Conservation (phyloP, 2,113 vertebrate genomes). For the Bufo bufo region DNA sequence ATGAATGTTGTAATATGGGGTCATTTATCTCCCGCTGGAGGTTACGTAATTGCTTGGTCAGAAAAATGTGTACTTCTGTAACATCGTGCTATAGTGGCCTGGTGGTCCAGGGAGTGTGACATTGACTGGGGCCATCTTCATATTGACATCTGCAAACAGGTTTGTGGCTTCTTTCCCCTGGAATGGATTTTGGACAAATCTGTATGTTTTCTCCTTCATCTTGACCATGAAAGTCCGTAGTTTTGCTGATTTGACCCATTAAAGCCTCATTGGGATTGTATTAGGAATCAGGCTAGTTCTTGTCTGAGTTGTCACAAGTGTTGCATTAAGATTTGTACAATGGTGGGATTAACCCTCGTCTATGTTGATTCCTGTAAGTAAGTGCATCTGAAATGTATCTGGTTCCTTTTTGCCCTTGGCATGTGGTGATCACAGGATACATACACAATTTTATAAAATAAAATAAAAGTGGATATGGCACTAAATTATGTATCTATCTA, state of each 20-base stretch:
- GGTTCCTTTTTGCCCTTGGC: not conserved
- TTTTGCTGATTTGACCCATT: not conserved
- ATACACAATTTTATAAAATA: not conserved
- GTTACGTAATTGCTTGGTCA: constrained; percentile 9
- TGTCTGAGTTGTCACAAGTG: not conserved
- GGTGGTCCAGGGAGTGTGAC: not conserved
- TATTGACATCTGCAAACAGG: not conserved
- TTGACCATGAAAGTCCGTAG: not conserved
- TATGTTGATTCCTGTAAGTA: not conserved
- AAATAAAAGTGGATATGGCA: not conserved
- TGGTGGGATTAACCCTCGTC: not conserved
- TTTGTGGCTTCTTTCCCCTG: not conserved
- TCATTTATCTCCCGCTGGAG: not conserved
- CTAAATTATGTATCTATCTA: too few relatives aligned
- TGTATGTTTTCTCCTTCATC: constrained; percentile 7
- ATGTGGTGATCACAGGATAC: not conserved
- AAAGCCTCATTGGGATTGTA: not conserved
- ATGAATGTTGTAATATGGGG: not conserved
- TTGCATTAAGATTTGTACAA: not conserved
- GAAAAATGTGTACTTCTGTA: not conserved
- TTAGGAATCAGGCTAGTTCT: not conserved
- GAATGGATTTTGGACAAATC: constrained; percentile 1
- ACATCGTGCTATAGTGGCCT: not conserved
- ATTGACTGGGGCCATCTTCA: not conserved
- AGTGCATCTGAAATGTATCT: not conserved